These are phyloP conservation scores for Odontomachus brunneus DNA, from an alignment of 1,140 invertebrate genomes.

Conservation along the genomic window DNA sequence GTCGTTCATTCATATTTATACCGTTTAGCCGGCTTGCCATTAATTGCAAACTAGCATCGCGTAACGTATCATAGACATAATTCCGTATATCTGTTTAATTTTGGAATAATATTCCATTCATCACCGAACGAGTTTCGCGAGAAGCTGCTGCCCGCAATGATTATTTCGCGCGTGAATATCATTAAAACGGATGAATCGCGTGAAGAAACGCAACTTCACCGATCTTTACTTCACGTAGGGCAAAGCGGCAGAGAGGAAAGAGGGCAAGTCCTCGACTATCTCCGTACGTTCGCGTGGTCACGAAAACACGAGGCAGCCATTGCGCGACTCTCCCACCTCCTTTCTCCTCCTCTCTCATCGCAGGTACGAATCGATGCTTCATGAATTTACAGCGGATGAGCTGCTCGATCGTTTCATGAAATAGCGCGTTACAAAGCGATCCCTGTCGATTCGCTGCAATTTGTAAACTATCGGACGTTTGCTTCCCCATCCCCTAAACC, in stretches of 20 bases:
- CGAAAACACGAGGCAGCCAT: conserved; percentile 38
- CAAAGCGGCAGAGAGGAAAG: background rate
- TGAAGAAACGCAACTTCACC: conserved; percentile 40
- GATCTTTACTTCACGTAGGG: conserved; percentile 18
- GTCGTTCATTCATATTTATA: conserved; percentile 1
- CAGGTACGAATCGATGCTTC: conserved; percentile 58
- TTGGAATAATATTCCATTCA: background rate
- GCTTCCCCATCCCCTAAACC: too few relatives aligned
- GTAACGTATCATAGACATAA: background rate
- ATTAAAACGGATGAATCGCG: conserved; percentile 39
- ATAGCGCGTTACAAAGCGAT: conserved; percentile 62
- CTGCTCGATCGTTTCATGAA: conserved; percentile 60
- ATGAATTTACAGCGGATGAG: conserved; percentile 70
- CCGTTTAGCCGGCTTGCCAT: background rate
- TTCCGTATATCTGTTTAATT: background rate
- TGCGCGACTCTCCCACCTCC: background rate
- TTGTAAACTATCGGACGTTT: conserved; percentile 57
- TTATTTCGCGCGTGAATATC: conserved; percentile 26
- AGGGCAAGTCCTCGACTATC: conserved; percentile 15
- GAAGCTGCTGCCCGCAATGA: background rate
- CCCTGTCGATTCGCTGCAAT: conserved; percentile 64
- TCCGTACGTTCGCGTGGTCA: conserved; percentile 41
- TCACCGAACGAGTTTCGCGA: background rate
- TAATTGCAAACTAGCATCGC: conserved; percentile 13
- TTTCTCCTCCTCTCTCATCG: conserved; percentile 12